Evolutionary conservation across 2,113 vertebrate species (phyloP).

Genomic region (Hucho hucho): DNA sequence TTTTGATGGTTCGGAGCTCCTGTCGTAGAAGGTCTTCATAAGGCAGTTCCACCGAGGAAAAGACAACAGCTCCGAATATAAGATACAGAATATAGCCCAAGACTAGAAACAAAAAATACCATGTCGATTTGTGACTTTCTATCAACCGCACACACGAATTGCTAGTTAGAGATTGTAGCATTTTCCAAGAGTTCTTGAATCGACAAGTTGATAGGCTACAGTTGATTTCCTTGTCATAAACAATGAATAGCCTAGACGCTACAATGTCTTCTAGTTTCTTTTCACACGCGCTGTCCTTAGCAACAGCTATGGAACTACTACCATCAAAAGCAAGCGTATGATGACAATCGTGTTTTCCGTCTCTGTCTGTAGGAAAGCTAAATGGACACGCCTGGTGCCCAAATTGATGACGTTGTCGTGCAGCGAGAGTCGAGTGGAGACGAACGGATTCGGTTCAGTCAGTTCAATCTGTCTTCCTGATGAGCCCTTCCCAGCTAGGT

Average conservation of each 20-base stretch:
- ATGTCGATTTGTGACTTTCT: slow-evolving; percentile 87
- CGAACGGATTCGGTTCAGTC: too few relatives aligned
- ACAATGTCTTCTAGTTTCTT: too few relatives aligned
- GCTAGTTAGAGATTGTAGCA: slow-evolving; percentile 89
- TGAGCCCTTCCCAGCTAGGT: too few relatives aligned
- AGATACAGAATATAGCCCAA: slow-evolving; percentile 89
- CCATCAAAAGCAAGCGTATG: background rate
- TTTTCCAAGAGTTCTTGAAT: slow-evolving; percentile 52
- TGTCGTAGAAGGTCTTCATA: slow-evolving; percentile 91
- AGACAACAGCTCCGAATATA: slow-evolving; percentile 92
- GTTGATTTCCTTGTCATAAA: too few relatives aligned
- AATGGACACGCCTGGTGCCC: too few relatives aligned
- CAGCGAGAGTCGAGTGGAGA: too few relatives aligned
- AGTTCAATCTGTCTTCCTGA: too few relatives aligned
- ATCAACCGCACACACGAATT: slow-evolving; percentile 88
- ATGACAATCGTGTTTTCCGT: slow-evolving; percentile 12
- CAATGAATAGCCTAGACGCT: too few relatives aligned
- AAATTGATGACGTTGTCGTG: too few relatives aligned
- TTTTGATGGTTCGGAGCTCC: slow-evolving; percentile 83
- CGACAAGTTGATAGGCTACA: too few relatives aligned
- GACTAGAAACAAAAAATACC: slow-evolving; percentile 85
- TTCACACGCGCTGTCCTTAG: background rate
- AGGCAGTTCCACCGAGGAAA: slow-evolving; percentile 92
- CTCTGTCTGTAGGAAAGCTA: background rate
- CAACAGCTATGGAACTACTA: too few relatives aligned